Conservation (phyloP, 2,797 vertebrate genomes). For the Peromyscus melanophrys region DNA sequence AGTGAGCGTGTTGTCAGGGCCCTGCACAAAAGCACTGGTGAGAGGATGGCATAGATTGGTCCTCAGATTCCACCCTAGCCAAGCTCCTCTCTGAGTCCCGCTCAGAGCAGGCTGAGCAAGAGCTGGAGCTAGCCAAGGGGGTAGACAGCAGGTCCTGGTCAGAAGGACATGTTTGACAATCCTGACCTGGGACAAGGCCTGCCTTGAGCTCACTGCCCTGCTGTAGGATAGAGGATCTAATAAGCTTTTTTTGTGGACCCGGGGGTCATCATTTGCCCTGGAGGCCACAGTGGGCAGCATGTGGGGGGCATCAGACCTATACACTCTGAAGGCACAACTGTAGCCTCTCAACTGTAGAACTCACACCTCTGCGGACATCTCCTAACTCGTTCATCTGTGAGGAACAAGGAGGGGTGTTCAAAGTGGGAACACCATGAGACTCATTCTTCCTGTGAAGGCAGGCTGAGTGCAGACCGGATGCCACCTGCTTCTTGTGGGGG, state of each 20-base stretch:
- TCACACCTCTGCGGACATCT: not conserved
- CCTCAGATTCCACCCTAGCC: rapidly evolving
- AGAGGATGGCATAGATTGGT: rapidly evolving
- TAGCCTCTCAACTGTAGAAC: not conserved
- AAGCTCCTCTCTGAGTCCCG: not conserved
- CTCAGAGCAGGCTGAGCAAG: not conserved
- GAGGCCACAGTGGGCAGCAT: rapidly evolving
- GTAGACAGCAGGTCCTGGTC: rapidly evolving
- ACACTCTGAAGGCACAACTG: not conserved
- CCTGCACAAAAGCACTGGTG: too few species aligned
- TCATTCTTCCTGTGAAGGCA: not conserved
- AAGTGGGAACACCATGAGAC: too few species aligned
- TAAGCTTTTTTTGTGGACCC: too few species aligned
- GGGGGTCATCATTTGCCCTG: rapidly evolving
- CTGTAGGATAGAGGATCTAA: rapidly evolving
- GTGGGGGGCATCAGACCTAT: rapidly evolving
- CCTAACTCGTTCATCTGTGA: not conserved
- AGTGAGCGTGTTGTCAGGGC: not conserved
- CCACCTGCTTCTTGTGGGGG: not conserved
- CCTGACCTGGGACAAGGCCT: too few species aligned
- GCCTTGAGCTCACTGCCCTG: not conserved
- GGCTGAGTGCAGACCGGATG: not conserved
- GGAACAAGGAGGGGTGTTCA: rapidly evolving
- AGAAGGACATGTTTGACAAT: rapidly evolving
- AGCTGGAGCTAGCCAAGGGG: rapidly evolving